Evolutionary conservation across 2,797 vertebrate genomes (phyloP).

Genomic region (Danio tinwini): DNA sequence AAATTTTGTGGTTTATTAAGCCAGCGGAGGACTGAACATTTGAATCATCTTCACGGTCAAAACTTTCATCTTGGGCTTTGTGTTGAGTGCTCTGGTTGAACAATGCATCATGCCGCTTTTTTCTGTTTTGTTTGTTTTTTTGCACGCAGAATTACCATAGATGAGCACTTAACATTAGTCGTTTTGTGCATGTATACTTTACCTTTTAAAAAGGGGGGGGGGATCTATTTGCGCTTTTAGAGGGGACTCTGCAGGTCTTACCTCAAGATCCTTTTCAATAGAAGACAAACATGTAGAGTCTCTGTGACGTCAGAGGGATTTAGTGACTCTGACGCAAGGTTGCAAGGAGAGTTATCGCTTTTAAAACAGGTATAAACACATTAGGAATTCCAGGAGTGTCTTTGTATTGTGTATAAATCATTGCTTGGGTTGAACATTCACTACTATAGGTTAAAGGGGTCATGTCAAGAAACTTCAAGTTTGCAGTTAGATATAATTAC

Average conservation of each 20-base stretch:
- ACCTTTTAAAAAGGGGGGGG: conserved; percentile 72
- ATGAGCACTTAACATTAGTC: conserved; percentile 58
- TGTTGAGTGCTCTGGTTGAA: conserved; percentile 22
- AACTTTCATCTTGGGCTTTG: conserved; percentile 56
- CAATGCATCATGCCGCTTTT: conserved; percentile 23
- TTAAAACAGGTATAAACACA: conserved; percentile 52
- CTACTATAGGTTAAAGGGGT: conserved; percentile 14
- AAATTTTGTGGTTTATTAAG: conserved; percentile 82
- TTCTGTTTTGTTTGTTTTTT: conserved; percentile 56
- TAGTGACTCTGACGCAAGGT: conserved; percentile 48
- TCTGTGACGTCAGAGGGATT: conserved; percentile 60
- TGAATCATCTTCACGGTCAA: conserved; percentile 77
- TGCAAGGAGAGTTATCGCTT: conserved; percentile 32
- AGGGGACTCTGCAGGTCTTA: conserved; percentile 71
- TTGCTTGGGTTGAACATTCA: conserved; percentile 37
- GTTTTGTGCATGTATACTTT: conserved; percentile 75
- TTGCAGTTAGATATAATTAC: too few species aligned
- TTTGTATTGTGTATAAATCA: conserved; percentile 62
- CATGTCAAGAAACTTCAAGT: conserved; percentile 17
- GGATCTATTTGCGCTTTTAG: conserved; percentile 72
- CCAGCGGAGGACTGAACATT: conserved; percentile 83
- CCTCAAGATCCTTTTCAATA: conserved; percentile 73
- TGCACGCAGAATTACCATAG: conserved; percentile 73
- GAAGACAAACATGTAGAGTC: conserved; percentile 69
- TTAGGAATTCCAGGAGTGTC: conserved; percentile 8